Conservation (phyloP, 1,140 invertebrate genomes). For the Frieseomelitta varia region DNA sequence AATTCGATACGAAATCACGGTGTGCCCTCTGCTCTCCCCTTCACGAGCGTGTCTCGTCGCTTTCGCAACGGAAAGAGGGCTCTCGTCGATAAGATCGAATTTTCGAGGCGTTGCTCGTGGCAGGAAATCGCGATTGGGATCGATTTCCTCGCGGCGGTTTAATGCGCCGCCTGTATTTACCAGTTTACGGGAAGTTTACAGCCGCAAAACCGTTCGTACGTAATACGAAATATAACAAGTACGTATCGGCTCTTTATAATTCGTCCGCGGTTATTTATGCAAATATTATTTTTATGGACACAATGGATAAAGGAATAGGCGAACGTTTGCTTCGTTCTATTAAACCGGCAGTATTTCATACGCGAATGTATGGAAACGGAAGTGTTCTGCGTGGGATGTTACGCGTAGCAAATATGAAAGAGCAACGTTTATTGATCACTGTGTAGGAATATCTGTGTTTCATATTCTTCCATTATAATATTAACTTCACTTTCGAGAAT, state of each 20-base stretch:
- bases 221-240: not conserved
- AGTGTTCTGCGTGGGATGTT: too few species aligned
- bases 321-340: too few species aligned
- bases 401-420: too few species aligned
- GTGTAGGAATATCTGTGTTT: too few species aligned
- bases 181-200: not conserved
- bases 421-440: too few species aligned
- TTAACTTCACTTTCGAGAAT: too few species aligned
- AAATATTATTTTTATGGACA: not conserved
- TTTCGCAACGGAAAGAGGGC: conserved; percentile 15
- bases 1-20: conserved; percentile 1
- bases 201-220: not conserved
- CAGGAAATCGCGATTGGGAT: not conserved
- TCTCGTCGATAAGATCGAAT: conserved; percentile 5
- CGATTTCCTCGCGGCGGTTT: conserved; percentile 20
- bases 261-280: not conserved
- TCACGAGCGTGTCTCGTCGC: too few species aligned
- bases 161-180: not conserved
- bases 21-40: not conserved
- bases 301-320: too few species aligned
- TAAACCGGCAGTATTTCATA: too few species aligned
- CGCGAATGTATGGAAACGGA: too few species aligned
- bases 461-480: too few species aligned
- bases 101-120: conserved; percentile 20
- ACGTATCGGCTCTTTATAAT: not conserved